Evolutionary conservation across 2,113 vertebrate species (phyloP), one percentile per base, ranked within the genome.

Genomic region (Cheilinus undulatus): DNA sequence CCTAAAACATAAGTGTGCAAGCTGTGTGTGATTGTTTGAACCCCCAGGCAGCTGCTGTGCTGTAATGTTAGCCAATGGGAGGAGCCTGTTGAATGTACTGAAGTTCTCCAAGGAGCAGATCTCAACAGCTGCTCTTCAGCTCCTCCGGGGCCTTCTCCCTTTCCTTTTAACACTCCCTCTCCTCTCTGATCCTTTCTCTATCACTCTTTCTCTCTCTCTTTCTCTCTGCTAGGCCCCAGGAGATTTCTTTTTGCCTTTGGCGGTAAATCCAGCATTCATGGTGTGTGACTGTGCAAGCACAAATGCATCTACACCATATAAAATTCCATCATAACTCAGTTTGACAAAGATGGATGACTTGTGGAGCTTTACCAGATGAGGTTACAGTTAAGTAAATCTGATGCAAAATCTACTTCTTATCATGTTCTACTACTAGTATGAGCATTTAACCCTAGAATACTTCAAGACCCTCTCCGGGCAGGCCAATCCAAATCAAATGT

Each of bases 81-180:
- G 86, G 78, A 75, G 83, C 50, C 80, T 84, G 66, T 52, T 75
- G 75, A 58, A 57, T 73, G 75, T 71, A 69, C 53, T 76, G 84
- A 69, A 65, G 82, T 87, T 79, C 87, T 87, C 86, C 10, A 34
- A 83, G 82, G 90, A 87, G 84, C 66, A 59, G 43, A 52, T 54
- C 63, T 85, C 64, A 83, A 71, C 88, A 91, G 87, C 87, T 88
- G 86, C 82, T 88, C 73, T 56, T 82, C 69, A 52, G 57, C 65
- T 87, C 85, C 86, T 89, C 48, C 14, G 6, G 67, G 83, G 77
- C 40, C 43, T 62, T 79, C 83, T 76, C 40, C 52, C 28, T 72
- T 69, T 52, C 65, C 67, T 71, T 73, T 78, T 73, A 79, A 60
- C 69, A 17, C 38, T 15, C 28, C 78, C 73, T 82, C 70, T 81